These are phyloP conservation scores for Heliornis fulica DNA, from an alignment of 2,113 vertebrate genomes.

Conservation along the genomic window DNA sequence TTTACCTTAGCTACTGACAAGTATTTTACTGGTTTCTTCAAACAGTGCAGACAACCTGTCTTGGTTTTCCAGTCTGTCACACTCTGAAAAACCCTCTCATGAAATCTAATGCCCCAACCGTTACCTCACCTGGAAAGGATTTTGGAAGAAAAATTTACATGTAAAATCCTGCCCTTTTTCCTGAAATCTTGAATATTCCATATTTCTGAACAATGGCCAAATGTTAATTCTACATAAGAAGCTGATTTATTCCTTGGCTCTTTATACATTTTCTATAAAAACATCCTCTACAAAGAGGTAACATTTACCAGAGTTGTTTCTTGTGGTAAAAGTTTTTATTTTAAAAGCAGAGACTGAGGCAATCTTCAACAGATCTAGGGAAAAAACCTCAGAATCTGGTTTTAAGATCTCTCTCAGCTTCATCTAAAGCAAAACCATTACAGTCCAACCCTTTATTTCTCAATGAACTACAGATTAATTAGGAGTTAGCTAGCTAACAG, in stretches of 20 bases:
- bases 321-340: neutral
- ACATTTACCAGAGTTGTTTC: neutral
- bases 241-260: neutral
- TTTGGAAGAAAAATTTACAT: neutral
- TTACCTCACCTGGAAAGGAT: neutral
- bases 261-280: neutral
- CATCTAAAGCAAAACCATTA: neutral
- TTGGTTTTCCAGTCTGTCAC: neutral
- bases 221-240: neutral
- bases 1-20: neutral
- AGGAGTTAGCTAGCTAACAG: neutral
- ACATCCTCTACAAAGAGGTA: neutral
- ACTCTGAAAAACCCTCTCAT: neutral
- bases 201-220: neutral
- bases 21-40: neutral
- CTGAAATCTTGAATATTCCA: neutral
- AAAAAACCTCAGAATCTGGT: neutral
- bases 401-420: neutral
- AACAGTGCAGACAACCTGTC: neutral
- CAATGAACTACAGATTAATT: neutral
- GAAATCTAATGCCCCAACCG: neutral
- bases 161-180: neutral
- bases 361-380: neutral
- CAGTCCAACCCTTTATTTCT: neutral
- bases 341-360: neutral